A percentile compares a stretch with the other conserved stretches of the same genome.
Evolutionary conservation across 2,888 invertebrate genomes (phyloP).

Genomic region (Dynastes grantii): DNA sequence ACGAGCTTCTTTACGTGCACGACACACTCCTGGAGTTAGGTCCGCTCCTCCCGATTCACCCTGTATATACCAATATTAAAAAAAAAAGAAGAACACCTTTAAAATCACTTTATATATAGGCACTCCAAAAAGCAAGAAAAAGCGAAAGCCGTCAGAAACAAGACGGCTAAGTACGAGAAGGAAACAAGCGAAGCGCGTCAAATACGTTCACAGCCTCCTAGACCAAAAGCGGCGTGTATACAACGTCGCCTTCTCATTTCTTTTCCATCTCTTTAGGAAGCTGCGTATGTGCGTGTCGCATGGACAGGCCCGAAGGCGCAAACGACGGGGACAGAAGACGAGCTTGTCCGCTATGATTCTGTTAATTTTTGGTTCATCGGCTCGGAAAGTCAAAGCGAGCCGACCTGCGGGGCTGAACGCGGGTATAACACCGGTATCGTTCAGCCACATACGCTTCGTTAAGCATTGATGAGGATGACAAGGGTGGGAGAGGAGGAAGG

Average conservation of each 20-base stretch:
- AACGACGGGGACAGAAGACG: not conserved
- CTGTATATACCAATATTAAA: no score
- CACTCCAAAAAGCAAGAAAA: not conserved
- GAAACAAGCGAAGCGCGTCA: slow-evolving; percentile 56
- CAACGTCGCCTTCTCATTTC: not conserved
- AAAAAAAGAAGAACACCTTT: no score
- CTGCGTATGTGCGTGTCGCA: not conserved
- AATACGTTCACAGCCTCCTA: slow-evolving; percentile 57
- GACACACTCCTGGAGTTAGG: no score
- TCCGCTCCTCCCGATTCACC: no score
- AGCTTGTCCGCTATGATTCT: slow-evolving; percentile 50
- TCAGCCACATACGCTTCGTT: slow-evolving; percentile 15
- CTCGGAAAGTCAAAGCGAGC: slow-evolving; percentile 69
- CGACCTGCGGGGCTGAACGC: slow-evolving; percentile 48
- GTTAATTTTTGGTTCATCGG: slow-evolving; percentile 67
- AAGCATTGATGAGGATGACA: slow-evolving; percentile 16
- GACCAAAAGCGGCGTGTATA: slow-evolving; percentile 57
- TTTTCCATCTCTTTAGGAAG: not conserved
- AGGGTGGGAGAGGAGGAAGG: not conserved
- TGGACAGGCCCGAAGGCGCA: not conserved
- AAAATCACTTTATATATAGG: no score
- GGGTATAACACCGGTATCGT: slow-evolving; percentile 21
- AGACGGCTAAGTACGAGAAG: slow-evolving; percentile 43
- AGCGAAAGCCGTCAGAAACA: slow-evolving; percentile 9
- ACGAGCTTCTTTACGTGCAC: no score